Conservation (phyloP, 1,140 invertebrate species). For the Macrocentrus cingulum region DNA sequence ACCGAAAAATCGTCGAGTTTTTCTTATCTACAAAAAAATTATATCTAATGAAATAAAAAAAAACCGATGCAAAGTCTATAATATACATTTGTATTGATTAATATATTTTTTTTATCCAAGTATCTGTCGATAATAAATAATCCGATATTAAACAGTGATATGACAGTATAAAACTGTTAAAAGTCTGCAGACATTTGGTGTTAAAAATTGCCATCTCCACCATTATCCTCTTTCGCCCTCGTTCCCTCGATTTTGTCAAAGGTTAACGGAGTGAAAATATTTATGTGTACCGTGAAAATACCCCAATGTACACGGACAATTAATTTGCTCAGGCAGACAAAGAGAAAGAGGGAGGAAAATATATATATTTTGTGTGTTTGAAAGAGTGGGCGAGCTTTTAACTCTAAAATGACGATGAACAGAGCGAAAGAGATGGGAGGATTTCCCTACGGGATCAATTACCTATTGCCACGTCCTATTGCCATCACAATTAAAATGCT, state of each 20-base stretch:
- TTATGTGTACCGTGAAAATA: constrained; percentile 31
- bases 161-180: no score
- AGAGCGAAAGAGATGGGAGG: background rate
- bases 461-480: constrained; percentile 28
- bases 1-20: no score
- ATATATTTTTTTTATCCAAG: no score
- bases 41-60: no score
- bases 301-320: constrained; percentile 26
- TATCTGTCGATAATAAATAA: no score
- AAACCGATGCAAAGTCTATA: no score
- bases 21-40: no score
- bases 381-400: background rate
- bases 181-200: constrained; percentile 15
- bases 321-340: constrained; percentile 30
- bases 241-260: constrained; percentile 15
- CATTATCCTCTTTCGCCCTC: constrained; percentile 16
- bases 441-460: constrained; percentile 38
- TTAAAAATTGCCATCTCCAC: constrained; percentile 6
- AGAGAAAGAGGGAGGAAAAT: constrained; percentile 10
- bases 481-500: constrained; percentile 40
- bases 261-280: constrained; percentile 37
- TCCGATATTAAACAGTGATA: no score
- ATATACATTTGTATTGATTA: no score
- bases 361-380: no score
- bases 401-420: background rate